Percentiles rank a stretch among this genome's conserved stretches.
Evolutionary conservation across 2,797 vertebrate species (phyloP).

Genomic region (Artibeus jamaicensis): DNA sequence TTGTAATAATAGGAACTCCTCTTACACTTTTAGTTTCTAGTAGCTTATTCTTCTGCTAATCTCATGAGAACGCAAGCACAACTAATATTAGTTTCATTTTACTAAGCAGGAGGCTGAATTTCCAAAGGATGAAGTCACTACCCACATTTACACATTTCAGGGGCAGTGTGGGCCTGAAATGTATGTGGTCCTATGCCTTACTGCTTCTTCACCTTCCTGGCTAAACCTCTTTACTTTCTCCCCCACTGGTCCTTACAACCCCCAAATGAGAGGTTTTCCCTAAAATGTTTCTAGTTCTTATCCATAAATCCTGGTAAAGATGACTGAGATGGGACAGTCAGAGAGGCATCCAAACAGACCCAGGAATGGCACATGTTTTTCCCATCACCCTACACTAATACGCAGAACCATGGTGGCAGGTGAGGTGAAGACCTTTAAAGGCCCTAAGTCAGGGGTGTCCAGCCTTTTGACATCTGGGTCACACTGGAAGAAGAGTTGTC

Average conservation of each 20-base stretch:
- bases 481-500: too few species aligned
- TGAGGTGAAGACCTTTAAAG: background rate
- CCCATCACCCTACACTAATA: background rate
- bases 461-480: too few species aligned
- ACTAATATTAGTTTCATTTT: background rate
- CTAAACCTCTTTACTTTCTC: background rate
- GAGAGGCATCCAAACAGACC: background rate
- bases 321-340: background rate
- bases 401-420: background rate
- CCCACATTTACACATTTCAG: background rate
- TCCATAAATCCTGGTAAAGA: background rate
- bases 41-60: background rate
- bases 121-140: constrained; percentile 1
- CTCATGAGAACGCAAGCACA: background rate
- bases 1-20: background rate
- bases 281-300: constrained; percentile 18
- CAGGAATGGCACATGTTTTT: background rate
- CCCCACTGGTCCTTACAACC: background rate
- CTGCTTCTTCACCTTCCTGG: background rate
- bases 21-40: background rate
- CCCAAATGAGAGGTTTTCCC: background rate
- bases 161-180: background rate
- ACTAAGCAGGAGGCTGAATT: constrained; percentile 6
- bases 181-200: background rate
- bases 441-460: background rate